A percentile compares a stretch with the other conserved stretches of the same genome.
Conservation (phyloP, 1,140 invertebrate species). For the Drosophila mojavensis region DNA sequence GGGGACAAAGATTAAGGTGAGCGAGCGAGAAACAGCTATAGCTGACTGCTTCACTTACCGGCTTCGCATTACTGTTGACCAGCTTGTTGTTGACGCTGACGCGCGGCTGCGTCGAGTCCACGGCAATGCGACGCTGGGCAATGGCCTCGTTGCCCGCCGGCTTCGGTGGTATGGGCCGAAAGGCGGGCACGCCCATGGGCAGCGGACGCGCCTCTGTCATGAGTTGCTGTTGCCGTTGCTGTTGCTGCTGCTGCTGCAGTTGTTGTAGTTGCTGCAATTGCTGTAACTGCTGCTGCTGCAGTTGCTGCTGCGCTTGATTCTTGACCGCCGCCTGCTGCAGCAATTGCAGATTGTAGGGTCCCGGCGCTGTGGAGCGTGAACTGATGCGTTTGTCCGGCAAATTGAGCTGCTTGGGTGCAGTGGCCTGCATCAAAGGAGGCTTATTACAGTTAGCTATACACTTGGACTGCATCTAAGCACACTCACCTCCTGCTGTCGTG, state of each 20-base stretch:
- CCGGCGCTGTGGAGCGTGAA: conserved; percentile 64
- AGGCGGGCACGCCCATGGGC: conserved; percentile 88
- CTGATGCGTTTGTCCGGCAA: conserved; percentile 70
- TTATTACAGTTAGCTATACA: background rate
- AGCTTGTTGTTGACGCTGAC: conserved; percentile 77
- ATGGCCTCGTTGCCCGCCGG: conserved; percentile 18
- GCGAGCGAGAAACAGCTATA: background rate
- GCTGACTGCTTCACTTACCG: conserved; percentile 33
- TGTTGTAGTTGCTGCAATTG: conserved; percentile 29
- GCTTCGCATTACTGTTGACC: conserved; percentile 52
- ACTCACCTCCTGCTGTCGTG: conserved; percentile 60
- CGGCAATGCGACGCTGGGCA: conserved; percentile 71
- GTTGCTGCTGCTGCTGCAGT: conserved; percentile 37
- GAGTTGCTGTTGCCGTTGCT: conserved; percentile 28
- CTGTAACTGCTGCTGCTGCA: background rate
- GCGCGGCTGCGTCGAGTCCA: conserved; percentile 70
- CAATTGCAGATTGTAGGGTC: conserved; percentile 60
- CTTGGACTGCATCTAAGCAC: no score
- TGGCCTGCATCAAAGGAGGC: background rate
- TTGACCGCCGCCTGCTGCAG: conserved; percentile 46
- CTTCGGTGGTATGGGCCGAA: conserved; percentile 90
- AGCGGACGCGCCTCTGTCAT: conserved; percentile 85
- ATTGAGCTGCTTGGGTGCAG: conserved; percentile 35
- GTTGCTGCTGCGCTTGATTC: conserved; percentile 34
- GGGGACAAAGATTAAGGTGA: background rate